phyloP scores from a whole-genome alignment of 2,797 vertebrate species.

The Okamejei kenojei region DNA sequence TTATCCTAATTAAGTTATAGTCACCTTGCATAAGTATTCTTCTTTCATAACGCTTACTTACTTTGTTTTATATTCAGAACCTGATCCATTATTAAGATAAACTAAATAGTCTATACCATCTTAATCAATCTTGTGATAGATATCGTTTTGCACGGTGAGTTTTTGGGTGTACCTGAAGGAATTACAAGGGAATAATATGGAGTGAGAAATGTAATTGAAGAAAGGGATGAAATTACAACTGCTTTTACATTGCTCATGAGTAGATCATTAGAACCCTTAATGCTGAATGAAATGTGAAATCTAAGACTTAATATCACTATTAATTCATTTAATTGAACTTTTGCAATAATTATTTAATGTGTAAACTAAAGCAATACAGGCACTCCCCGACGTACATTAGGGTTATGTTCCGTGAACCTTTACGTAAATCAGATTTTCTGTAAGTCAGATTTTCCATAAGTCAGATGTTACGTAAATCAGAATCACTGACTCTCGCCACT shows the following conservation, averaged over 20 bases:
- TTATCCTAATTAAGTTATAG: background rate
- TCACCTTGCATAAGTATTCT: background rate
- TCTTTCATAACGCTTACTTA: background rate
- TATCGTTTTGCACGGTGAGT: background rate
- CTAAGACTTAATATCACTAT: background rate
- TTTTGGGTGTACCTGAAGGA: background rate
- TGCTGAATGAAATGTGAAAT: background rate
- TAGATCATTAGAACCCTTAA: background rate
- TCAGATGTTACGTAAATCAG: too few relatives aligned
- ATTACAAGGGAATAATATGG: background rate
- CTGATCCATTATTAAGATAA: background rate
- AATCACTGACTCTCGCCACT: too few relatives aligned
- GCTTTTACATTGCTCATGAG: background rate
- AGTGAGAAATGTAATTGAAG: background rate
- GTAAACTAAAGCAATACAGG: background rate
- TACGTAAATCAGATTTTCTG: too few relatives aligned
- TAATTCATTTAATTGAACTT: background rate
- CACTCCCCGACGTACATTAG: too few relatives aligned
- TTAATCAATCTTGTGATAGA: background rate
- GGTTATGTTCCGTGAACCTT: too few relatives aligned
- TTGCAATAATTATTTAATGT: background rate
- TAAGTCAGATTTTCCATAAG: too few relatives aligned
- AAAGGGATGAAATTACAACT: background rate
- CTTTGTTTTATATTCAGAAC: background rate
- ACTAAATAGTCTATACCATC: background rate